Evolutionary conservation across 2,113 vertebrate genomes (phyloP).

Genomic region (Poecile atricapillus): DNA sequence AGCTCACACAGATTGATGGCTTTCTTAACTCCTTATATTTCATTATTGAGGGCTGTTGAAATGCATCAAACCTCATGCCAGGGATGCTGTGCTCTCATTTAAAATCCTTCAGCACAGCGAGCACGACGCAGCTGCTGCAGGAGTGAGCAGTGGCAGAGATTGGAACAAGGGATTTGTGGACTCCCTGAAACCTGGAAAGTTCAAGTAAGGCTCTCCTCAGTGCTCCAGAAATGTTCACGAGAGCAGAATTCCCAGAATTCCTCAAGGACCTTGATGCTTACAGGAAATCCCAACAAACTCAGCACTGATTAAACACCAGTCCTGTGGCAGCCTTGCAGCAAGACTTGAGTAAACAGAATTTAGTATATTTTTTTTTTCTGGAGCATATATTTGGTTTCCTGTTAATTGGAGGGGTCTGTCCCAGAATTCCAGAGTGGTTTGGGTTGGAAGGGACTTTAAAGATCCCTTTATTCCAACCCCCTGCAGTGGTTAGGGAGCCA

Average conservation of each 20-base stretch:
- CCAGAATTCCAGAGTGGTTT: neutral
- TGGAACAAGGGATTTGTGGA: neutral
- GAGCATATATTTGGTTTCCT: neutral
- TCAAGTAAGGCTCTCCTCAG: neutral
- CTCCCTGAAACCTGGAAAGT: neutral
- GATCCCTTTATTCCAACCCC: neutral
- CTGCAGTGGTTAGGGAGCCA: neutral
- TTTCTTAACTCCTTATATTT: neutral
- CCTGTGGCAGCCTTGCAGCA: neutral
- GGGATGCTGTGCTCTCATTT: neutral
- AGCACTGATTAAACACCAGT: neutral
- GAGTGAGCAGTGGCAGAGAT: neutral
- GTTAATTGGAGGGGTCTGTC: neutral
- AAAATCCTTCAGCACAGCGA: neutral
- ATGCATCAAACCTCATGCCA: neutral
- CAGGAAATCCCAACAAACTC: neutral
- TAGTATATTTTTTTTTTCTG: neutral
- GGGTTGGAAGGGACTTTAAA: neutral
- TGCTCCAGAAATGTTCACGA: neutral
- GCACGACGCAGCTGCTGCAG: neutral
- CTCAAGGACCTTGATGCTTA: neutral
- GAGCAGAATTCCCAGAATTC: neutral
- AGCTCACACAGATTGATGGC: neutral
- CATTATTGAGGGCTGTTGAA: neutral
- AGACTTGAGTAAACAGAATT: neutral